Evolutionary conservation across 2,113 vertebrate species (phyloP).

Genomic region (Melanostigma gelatinosum): DNA sequence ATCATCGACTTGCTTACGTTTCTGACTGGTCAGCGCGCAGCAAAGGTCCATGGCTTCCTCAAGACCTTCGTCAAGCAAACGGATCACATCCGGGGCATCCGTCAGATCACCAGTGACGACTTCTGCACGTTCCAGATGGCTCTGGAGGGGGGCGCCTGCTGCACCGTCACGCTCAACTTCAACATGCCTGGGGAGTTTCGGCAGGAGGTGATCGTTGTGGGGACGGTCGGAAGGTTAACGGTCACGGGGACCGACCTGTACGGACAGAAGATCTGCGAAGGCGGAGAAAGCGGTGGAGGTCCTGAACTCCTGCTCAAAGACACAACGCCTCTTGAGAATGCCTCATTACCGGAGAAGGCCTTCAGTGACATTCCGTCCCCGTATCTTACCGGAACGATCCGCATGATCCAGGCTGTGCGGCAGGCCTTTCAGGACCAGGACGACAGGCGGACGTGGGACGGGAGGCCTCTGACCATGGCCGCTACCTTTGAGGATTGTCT

Average conservation of each 20-base stretch:
- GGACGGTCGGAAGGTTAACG: constrained; percentile 88
- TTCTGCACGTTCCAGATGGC: constrained; percentile 99
- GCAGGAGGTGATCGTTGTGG: constrained; percentile 94
- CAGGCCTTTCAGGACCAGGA: constrained; percentile 98
- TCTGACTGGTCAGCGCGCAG: constrained; percentile 92
- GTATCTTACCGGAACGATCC: constrained; percentile 94
- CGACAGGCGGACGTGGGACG: constrained; percentile 96
- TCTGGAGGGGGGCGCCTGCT: constrained; percentile 94
- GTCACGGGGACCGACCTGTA: constrained; percentile 92
- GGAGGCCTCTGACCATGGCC: constrained; percentile 95
- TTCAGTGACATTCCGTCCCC: constrained; percentile 96
- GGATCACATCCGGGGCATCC: constrained; percentile 95
- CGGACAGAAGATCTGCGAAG: constrained; percentile 91
- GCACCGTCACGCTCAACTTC: constrained; percentile 97
- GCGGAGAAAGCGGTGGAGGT: constrained; percentile 75
- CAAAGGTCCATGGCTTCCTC: constrained; percentile 95
- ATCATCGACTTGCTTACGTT: constrained; percentile 98
- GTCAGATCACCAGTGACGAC: constrained; percentile 98
- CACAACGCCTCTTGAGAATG: constrained; percentile 89
- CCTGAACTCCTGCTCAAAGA: constrained; percentile 93
- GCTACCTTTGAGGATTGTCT: constrained; percentile 99
- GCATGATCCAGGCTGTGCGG: constrained; percentile 97
- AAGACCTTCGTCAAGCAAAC: constrained; percentile 99
- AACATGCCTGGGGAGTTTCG: constrained; percentile 96
- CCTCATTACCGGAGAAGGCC: constrained; percentile 93